A percentile compares a stretch with the other conserved stretches of the same genome.
phyloP scores from a whole-genome alignment of 2,888 invertebrate species.

The Psylliodes chrysocephalus region DNA sequence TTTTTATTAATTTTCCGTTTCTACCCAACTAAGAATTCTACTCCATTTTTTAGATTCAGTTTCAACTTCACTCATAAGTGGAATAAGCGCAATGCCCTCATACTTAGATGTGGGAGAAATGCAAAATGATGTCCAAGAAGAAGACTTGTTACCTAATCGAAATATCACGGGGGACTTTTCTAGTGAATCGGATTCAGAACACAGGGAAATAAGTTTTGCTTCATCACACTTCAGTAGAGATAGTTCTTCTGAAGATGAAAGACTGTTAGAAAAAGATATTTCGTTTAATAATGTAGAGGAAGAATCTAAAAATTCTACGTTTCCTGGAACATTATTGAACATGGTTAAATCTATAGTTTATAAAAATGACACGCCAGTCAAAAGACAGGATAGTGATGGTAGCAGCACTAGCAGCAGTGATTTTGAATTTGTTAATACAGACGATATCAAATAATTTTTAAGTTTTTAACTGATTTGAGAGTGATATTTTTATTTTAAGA shows the following conservation, averaged over 20 bases:
- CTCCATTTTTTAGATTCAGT: slow-evolving; percentile 56
- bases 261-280: slow-evolving; percentile 55
- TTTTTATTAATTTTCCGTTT: too few relatives aligned
- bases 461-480: not conserved
- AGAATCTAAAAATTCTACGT: slow-evolving; percentile 21
- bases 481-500: slow-evolving; percentile 8
- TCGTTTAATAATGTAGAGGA: slow-evolving; percentile 51
- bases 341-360: slow-evolving; percentile 41
- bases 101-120: slow-evolving; percentile 59
- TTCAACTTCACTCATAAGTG: slow-evolving; percentile 58
- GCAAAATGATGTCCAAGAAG: slow-evolving; percentile 59
- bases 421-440: slow-evolving; percentile 59
- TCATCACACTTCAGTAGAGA: slow-evolving; percentile 62
- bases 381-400: slow-evolving; percentile 34
- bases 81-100: slow-evolving; percentile 61
- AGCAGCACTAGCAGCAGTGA: slow-evolving; percentile 59
- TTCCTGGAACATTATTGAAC: slow-evolving; percentile 41
- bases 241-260: slow-evolving; percentile 61
- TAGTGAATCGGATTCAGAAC: slow-evolving; percentile 60
- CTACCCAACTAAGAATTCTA: too few relatives aligned
- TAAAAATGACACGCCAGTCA: slow-evolving; percentile 30
- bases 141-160: slow-evolving; percentile 57
- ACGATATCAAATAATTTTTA: slow-evolving; percentile 46
- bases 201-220: slow-evolving; percentile 60
- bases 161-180: slow-evolving; percentile 49